These are phyloP conservation scores for Clamator glandarius DNA, from an alignment of 2,797 vertebrate species.

Conservation along the genomic window DNA sequence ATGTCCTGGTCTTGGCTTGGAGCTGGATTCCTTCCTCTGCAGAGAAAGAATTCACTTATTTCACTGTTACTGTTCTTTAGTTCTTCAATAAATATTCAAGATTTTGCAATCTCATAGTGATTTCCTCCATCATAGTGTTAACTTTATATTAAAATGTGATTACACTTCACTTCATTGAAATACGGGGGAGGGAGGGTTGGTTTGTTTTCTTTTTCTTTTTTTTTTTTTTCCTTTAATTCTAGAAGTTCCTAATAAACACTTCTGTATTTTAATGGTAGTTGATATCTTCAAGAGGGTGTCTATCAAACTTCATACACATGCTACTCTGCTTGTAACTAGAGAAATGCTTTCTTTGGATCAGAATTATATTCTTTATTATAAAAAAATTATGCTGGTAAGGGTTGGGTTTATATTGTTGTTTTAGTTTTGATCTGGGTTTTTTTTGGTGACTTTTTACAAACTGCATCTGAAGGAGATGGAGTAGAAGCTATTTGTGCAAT, in stretches of 20 bases:
- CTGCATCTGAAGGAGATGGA: background rate
- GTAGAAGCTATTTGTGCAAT: background rate
- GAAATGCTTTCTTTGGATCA: background rate
- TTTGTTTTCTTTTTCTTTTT: too few species aligned
- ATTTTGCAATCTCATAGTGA: background rate
- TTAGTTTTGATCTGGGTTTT: background rate
- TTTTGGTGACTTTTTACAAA: background rate
- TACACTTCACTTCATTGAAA: background rate
- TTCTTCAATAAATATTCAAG: background rate
- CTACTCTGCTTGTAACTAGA: background rate
- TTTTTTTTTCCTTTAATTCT: background rate
- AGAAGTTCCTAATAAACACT: background rate
- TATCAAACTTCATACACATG: background rate
- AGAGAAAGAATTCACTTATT: background rate
- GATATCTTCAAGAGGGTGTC: background rate
- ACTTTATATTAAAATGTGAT: background rate
- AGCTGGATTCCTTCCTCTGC: background rate
- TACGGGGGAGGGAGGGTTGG: background rate
- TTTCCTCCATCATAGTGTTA: background rate
- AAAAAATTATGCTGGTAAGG: background rate
- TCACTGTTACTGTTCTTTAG: background rate
- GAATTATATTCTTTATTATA: background rate
- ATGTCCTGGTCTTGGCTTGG: rapidly evolving
- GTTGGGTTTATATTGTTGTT: background rate
- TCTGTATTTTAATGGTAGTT: background rate